Base-by-base conservation (phyloP, 2,888 invertebrate genomes). In the Cantharis lateralis region DNA sequence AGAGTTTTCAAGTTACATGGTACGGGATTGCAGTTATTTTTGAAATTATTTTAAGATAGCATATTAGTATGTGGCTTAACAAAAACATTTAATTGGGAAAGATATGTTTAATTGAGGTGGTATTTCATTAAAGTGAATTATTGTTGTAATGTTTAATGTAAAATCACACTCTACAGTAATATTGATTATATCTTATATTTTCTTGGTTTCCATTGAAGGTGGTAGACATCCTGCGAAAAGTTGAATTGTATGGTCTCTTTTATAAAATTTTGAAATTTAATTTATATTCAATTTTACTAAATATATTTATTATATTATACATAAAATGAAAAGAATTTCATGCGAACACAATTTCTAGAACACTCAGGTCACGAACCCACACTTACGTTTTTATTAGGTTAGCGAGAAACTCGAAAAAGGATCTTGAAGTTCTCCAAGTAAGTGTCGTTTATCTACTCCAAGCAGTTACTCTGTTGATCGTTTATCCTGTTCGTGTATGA, bases 381-480 rank as follows among this genome's bases (percentile, higher is more conserved):
- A 78, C 80, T 80, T 78, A 80, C 76, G 77, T 78, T 77, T 80
- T 80, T 79, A 80, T 79, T 78, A 79, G 79, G 78, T 78, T 79
- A 77, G 75, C 75, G 73, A 75, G 78, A 73, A 73, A 78, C 61
- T 75, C 78, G 66, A 66, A 72, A 76, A 77, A 76, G 77, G 78
- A 79, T 79, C 74, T 74, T 72, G 69, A 66, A 64, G 71, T 75
- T 73, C 72, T 77, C 72, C 71, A 78, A 78, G 75, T 80, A 80
- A 79, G 76, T 78, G 77, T 75, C 79, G 78, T 80, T 79, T 80
- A 80, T 80, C 79, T 77, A 79, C 78, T 77, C 72, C 78, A 77
- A 75, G 70, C 78, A 79, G 77, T 71, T 76, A 78, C 75, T 80
- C 77, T 78, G 74, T 70, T 72, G 78, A 78, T 78, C 77, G 73